These are phyloP conservation scores for Abramis brama DNA, from an alignment of 2,113 vertebrate genomes.

Conservation along the genomic window DNA sequence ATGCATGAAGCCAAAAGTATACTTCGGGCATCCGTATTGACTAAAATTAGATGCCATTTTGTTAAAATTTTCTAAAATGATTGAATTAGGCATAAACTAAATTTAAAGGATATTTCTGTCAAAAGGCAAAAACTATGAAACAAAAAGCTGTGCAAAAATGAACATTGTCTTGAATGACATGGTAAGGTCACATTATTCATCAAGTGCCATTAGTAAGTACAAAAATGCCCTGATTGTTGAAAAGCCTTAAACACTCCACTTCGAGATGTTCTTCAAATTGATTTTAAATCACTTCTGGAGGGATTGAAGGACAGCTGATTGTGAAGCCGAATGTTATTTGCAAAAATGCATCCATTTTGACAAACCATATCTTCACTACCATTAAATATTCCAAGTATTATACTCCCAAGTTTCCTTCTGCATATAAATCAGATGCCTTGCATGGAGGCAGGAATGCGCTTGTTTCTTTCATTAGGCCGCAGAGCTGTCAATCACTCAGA, in stretches of 20 bases:
- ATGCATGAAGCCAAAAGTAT: neutral
- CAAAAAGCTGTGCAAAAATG: neutral
- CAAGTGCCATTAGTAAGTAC: neutral
- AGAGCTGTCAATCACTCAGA: constrained; percentile 64
- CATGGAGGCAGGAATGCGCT: constrained; percentile 66
- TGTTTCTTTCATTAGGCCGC: constrained; percentile 64
- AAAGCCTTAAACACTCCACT: neutral
- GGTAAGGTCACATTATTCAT: neutral
- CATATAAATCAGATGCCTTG: constrained; percentile 68
- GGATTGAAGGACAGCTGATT: constrained; percentile 35
- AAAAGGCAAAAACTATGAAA: neutral
- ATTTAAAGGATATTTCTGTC: neutral
- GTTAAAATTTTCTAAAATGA: too few species aligned
- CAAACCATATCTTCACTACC: constrained; percentile 20
- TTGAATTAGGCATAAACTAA: neutral
- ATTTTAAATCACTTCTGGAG: neutral
- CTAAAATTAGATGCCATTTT: too few species aligned
- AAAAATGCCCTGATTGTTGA: neutral
- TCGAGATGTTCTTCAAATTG: neutral
- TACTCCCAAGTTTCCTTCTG: constrained; percentile 54
- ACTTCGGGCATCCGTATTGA: too few species aligned
- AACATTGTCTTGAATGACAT: neutral
- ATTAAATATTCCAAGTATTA: constrained; percentile 50
- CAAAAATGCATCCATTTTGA: neutral
- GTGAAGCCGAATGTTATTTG: neutral